phyloP scores from a whole-genome alignment of 2,113 vertebrate genomes.

The Pangasianodon hypophthalmus region DNA sequence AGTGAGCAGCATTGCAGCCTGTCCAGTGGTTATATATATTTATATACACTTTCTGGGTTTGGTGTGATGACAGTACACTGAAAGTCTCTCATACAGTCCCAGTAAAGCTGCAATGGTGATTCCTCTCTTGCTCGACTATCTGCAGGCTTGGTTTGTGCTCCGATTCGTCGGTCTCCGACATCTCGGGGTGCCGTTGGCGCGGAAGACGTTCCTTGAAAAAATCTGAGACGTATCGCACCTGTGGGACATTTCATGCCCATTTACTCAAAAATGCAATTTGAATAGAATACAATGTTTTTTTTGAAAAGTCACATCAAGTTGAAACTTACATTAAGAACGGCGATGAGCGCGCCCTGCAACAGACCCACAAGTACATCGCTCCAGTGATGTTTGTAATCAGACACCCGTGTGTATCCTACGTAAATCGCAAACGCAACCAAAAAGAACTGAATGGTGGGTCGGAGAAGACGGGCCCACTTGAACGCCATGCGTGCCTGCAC shows the following conservation, averaged over 20 bases:
- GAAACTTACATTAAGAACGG: slow-evolving; percentile 82
- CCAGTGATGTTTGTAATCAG: slow-evolving; percentile 94
- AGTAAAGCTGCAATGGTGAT: slow-evolving; percentile 79
- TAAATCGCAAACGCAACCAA: slow-evolving; percentile 86
- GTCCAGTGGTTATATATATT: slow-evolving; percentile 47
- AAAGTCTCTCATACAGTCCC: slow-evolving; percentile 70
- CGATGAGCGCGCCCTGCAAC: slow-evolving; percentile 88
- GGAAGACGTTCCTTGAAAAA: slow-evolving; percentile 86
- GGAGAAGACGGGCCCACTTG: slow-evolving; percentile 86
- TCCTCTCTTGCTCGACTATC: slow-evolving; percentile 69
- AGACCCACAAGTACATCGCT: slow-evolving; percentile 89
- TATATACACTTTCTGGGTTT: slow-evolving; percentile 6
- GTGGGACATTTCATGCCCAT: background rate
- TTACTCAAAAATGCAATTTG: background rate
- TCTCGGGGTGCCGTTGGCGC: background rate
- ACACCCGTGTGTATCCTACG: slow-evolving; percentile 89
- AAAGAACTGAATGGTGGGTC: slow-evolving; percentile 94
- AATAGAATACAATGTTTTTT: background rate
- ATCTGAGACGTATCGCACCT: slow-evolving; percentile 89
- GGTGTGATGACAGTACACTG: background rate
- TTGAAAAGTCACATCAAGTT: slow-evolving; percentile 13
- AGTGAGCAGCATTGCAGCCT: slow-evolving; percentile 36
- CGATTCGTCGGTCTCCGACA: slow-evolving; percentile 63
- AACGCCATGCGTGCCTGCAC: slow-evolving; percentile 85
- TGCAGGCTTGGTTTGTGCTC: slow-evolving; percentile 81